Evolutionary conservation across 2,113 vertebrate species (phyloP).

Genomic region (Mastomys coucha): DNA sequence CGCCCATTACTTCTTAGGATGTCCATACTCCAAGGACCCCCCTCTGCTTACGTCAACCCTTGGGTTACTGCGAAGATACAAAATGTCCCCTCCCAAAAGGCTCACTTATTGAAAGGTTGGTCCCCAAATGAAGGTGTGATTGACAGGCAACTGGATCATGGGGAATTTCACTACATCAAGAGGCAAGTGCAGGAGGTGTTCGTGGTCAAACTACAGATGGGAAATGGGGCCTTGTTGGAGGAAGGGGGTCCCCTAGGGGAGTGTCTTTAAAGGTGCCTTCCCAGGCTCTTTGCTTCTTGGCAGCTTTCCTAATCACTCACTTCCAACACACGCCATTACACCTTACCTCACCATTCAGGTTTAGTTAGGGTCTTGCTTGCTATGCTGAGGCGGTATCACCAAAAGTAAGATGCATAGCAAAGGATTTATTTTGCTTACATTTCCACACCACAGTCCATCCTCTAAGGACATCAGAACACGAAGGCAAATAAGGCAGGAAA

Average conservation of each 20-base stretch:
- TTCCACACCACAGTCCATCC: not conserved
- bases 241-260: not conserved
- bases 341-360: not conserved
- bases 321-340: not conserved
- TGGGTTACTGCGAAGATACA: not conserved
- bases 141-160: not conserved
- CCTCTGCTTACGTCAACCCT: not conserved
- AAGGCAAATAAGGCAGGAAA: not conserved
- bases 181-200: too few species aligned
- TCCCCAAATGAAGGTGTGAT: not conserved
- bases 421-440: not conserved
- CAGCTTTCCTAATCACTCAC: not conserved
- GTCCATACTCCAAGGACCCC: fast-evolving
- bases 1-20: fast-evolving
- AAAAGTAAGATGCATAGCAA: not conserved
- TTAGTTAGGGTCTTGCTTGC: not conserved
- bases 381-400: not conserved
- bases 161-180: not conserved
- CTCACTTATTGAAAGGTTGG: too few species aligned
- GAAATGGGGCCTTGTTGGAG: not conserved
- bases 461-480: not conserved
- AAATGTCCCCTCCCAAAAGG: fast-evolving
- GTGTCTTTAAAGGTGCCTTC: not conserved
- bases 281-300: not conserved
- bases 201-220: not conserved